phyloP scores from a whole-genome alignment of 2,113 vertebrate genomes.

The Spea bombifrons region DNA sequence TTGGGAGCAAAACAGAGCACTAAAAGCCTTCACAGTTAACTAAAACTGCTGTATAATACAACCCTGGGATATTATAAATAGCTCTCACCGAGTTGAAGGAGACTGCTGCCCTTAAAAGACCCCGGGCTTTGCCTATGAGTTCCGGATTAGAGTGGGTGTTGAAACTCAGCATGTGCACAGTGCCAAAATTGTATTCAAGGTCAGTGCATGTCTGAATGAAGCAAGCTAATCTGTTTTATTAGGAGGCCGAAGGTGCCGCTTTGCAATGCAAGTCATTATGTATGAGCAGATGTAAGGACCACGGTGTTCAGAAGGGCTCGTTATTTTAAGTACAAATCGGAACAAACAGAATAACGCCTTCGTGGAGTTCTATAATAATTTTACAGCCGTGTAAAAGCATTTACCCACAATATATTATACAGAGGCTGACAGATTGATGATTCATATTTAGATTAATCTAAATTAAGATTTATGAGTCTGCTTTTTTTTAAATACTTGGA shows the following conservation, averaged over 20 bases:
- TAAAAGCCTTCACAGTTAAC: neutral
- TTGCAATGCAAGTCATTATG: conserved; percentile 34
- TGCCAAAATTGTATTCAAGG: conserved; percentile 47
- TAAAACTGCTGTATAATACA: conserved; percentile 3
- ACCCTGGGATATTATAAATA: conserved; percentile 16
- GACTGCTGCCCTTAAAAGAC: conserved; percentile 41
- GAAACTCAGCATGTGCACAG: conserved; percentile 37
- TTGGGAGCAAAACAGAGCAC: neutral
- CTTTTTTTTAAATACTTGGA: too few species aligned
- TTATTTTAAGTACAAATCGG: neutral
- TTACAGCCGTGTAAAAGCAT: too few species aligned
- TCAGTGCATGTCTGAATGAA: conserved; percentile 42
- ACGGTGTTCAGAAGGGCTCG: neutral
- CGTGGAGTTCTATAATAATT: too few species aligned
- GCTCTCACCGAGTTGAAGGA: conserved; percentile 14
- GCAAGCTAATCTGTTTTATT: conserved; percentile 47
- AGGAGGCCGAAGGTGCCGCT: conserved; percentile 34
- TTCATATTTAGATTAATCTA: too few species aligned
- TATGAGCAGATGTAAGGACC: conserved; percentile 33
- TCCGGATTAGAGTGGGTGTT: conserved; percentile 39
- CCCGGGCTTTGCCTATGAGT: conserved; percentile 44
- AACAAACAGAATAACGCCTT: too few species aligned
- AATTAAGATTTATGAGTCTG: too few species aligned
- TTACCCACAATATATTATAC: too few species aligned
- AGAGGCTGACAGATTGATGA: too few species aligned